Conservation (phyloP, 2,797 vertebrate species). For the Semotilus atromaculatus region DNA sequence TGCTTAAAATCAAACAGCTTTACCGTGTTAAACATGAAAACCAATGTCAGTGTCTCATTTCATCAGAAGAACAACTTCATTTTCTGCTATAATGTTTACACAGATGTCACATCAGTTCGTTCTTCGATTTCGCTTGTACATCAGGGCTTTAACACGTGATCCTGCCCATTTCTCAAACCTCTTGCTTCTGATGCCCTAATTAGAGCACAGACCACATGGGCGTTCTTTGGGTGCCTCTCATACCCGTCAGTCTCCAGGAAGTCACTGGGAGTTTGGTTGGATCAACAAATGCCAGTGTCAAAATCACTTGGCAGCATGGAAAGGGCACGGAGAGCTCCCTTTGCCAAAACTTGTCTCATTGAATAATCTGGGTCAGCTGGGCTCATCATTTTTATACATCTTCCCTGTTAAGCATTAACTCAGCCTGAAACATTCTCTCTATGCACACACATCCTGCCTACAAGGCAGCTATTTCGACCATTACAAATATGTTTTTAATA, state of each 20-base stretch:
- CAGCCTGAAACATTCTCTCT: conserved; percentile 12
- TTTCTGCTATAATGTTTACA: no score
- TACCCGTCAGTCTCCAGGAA: conserved; percentile 46
- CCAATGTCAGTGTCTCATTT: no score
- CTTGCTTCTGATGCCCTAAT: conserved; percentile 13
- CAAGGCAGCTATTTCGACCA: neutral
- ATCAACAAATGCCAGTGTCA: conserved; percentile 48
- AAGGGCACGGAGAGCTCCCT: conserved; percentile 35
- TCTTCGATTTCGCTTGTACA: no score
- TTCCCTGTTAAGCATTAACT: conserved; percentile 41
- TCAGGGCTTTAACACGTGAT: neutral
- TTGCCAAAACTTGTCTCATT: conserved; percentile 42
- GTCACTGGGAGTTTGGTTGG: conserved; percentile 40
- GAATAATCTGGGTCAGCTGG: conserved; percentile 47
- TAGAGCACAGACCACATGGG: conserved; percentile 43
- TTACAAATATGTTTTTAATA: conserved; percentile 21
- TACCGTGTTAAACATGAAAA: no score
- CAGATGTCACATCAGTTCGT: no score
- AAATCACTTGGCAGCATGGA: conserved; percentile 47
- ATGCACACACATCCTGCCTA: neutral
- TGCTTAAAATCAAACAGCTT: no score
- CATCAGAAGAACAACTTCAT: no score
- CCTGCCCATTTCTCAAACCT: neutral
- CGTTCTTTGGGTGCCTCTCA: conserved; percentile 38
- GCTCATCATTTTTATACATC: conserved; percentile 48